Percentiles rank a stretch among this genome's conserved stretches.
These are phyloP conservation scores for Dasyprocta punctata DNA, from an alignment of 2,113 vertebrate species.

Conservation along the genomic window DNA sequence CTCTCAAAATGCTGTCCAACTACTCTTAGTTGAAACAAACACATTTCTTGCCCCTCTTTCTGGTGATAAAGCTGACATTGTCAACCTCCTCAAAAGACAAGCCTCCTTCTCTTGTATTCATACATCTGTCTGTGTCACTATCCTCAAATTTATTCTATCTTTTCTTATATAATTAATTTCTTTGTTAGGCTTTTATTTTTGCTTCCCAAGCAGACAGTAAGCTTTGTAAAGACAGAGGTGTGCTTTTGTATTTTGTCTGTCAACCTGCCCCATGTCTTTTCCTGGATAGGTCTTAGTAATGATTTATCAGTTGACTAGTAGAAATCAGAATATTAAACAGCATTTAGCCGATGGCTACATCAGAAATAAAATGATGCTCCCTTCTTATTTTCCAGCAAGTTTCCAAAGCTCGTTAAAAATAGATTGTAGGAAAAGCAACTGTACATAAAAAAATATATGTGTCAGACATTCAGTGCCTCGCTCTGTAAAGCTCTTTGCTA, in stretches of 20 bases:
- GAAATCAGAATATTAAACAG: not conserved
- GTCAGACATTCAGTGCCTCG: not conserved
- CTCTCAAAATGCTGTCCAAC: not conserved
- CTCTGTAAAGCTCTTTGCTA: slow-evolving; percentile 64
- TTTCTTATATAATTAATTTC: not conserved
- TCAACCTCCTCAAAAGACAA: not conserved
- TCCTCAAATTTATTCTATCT: not conserved
- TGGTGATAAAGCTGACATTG: not conserved
- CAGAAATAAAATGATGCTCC: not conserved
- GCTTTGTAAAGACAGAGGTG: not conserved
- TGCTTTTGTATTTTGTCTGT: not conserved
- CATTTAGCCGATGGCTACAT: not conserved
- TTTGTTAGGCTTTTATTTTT: not conserved
- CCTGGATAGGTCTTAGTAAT: not conserved
- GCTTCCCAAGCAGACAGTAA: not conserved
- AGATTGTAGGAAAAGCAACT: slow-evolving; percentile 14
- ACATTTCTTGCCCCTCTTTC: not conserved
- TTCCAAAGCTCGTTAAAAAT: slow-evolving; percentile 36
- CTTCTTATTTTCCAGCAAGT: slow-evolving; percentile 49
- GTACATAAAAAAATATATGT: not conserved
- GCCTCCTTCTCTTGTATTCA: not conserved
- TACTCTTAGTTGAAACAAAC: not conserved
- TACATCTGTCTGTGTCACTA: not conserved
- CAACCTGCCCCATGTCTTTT: not conserved
- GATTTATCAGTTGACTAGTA: not conserved